Evolutionary conservation across 2,888 invertebrate genomes (phyloP).

Genomic region (Drosophila hamatofila): DNA sequence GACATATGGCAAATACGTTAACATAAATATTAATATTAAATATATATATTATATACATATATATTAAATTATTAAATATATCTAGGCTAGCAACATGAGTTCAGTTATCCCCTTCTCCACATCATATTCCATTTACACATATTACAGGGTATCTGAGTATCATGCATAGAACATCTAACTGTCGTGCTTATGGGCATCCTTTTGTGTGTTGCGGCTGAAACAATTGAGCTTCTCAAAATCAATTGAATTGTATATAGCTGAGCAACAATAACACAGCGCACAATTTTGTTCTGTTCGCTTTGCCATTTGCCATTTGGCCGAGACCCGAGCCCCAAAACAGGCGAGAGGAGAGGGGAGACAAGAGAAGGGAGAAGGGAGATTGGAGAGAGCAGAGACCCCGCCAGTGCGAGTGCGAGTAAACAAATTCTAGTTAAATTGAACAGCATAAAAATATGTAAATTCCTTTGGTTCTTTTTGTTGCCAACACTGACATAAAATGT

Average conservation of each 20-base stretch:
- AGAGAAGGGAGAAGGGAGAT: neutral
- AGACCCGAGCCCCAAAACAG: neutral
- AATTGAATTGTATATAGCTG: constrained; percentile 51
- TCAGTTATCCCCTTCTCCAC: neutral
- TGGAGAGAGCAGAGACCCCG: neutral
- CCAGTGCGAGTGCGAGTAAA: constrained; percentile 19
- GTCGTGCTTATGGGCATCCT: neutral
- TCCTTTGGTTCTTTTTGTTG: constrained; percentile 21
- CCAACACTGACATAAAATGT: constrained; percentile 35
- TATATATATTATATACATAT: neutral
- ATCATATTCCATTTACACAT: neutral
- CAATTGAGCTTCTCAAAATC: constrained; percentile 50
- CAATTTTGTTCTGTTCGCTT: constrained; percentile 11
- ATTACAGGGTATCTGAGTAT: neutral
- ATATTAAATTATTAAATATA: neutral
- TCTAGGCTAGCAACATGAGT: neutral
- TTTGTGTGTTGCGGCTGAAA: constrained; percentile 8
- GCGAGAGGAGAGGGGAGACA: too few relatives aligned
- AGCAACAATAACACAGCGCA: constrained; percentile 25
- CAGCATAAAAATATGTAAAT: constrained; percentile 68
- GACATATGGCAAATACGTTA: too few relatives aligned
- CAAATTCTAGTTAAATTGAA: constrained; percentile 55
- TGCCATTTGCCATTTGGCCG: constrained; percentile 10
- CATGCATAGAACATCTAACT: neutral
- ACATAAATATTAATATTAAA: too few relatives aligned